phyloP scores from a whole-genome alignment of 1,140 invertebrate species.

The Trachelipus rathkii region DNA sequence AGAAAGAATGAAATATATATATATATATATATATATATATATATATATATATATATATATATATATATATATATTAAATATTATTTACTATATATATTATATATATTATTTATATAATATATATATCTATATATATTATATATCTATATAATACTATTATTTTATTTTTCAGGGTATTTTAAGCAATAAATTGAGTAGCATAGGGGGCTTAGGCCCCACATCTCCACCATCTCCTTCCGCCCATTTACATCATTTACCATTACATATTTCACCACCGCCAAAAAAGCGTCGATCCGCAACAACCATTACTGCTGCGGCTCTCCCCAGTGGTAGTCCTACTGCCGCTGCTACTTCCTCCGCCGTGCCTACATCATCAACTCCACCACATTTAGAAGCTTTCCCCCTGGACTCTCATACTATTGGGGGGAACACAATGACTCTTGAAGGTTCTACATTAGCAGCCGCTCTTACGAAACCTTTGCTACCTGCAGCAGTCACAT shows the following conservation, averaged over 20 bases:
- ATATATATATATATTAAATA: no score
- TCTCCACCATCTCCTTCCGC: slow-evolving; percentile 38
- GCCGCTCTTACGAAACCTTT: slow-evolving; percentile 43
- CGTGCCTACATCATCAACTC: slow-evolving; percentile 21
- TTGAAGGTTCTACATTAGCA: slow-evolving; percentile 43
- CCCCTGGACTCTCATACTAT: slow-evolving; percentile 6
- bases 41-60: no score
- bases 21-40: no score
- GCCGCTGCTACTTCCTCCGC: slow-evolving; percentile 7
- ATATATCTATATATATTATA: no score
- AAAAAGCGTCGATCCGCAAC: slow-evolving; percentile 41
- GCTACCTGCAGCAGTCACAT: slow-evolving; percentile 25
- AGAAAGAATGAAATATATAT: no score
- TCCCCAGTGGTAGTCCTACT: slow-evolving; percentile 12
- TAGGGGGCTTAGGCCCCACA: slow-evolving; percentile 28
- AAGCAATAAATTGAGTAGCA: slow-evolving; percentile 7
- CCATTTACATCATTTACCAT: slow-evolving; percentile 36
- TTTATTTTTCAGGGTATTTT: slow-evolving; percentile 2
- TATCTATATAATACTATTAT: background rate
- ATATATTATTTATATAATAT: no score
- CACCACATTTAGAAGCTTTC: background rate
- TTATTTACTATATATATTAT: no score
- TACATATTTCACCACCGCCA: slow-evolving; percentile 43
- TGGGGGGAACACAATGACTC: background rate
- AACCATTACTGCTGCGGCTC: slow-evolving; percentile 28